Percentiles rank a stretch among this genome's conserved stretches.
Evolutionary conservation across 2,888 invertebrate species (phyloP).

Genomic region (Drosophila algonquin): DNA sequence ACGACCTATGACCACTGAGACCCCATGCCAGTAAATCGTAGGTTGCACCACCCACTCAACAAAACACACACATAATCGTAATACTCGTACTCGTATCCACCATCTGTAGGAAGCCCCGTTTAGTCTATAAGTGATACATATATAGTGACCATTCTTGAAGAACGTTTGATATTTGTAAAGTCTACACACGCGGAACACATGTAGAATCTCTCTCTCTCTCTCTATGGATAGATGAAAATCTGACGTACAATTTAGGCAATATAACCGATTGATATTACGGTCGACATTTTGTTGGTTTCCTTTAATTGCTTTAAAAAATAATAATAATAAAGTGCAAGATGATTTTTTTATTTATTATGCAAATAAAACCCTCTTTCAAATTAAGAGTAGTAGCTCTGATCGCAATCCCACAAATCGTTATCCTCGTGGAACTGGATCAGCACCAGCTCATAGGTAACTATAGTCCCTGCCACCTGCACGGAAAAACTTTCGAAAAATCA

Average conservation of each 20-base stretch:
- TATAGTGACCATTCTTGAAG: slow-evolving; percentile 44
- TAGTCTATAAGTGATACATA: slow-evolving; percentile 36
- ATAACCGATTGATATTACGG: slow-evolving; percentile 77
- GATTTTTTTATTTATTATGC: slow-evolving; percentile 43
- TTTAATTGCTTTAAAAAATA: slow-evolving; percentile 65
- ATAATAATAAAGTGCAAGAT: slow-evolving; percentile 66
- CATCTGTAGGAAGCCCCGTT: slow-evolving; percentile 32
- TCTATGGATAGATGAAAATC: slow-evolving; percentile 40
- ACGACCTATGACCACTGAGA: slow-evolving; percentile 46
- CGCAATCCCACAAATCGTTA: slow-evolving; percentile 73
- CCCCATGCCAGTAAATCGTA: slow-evolving; percentile 61
- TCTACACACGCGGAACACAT: slow-evolving; percentile 58
- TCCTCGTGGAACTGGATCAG: slow-evolving; percentile 86
- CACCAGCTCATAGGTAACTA: slow-evolving; percentile 86
- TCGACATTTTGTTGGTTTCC: slow-evolving; percentile 78
- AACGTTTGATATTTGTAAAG: slow-evolving; percentile 61
- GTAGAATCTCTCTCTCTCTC: slow-evolving; percentile 49
- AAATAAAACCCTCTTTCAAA: not conserved
- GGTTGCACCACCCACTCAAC: slow-evolving; percentile 22
- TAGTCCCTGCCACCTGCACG: slow-evolving; percentile 86
- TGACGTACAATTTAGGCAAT: slow-evolving; percentile 69
- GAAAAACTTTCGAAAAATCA: not conserved
- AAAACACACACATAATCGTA: slow-evolving; percentile 13
- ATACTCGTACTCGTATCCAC: slow-evolving; percentile 15
- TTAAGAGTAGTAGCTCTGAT: slow-evolving; percentile 60